phyloP scores from a whole-genome alignment of 2,113 vertebrate genomes.

The Apaloderma vittatum region DNA sequence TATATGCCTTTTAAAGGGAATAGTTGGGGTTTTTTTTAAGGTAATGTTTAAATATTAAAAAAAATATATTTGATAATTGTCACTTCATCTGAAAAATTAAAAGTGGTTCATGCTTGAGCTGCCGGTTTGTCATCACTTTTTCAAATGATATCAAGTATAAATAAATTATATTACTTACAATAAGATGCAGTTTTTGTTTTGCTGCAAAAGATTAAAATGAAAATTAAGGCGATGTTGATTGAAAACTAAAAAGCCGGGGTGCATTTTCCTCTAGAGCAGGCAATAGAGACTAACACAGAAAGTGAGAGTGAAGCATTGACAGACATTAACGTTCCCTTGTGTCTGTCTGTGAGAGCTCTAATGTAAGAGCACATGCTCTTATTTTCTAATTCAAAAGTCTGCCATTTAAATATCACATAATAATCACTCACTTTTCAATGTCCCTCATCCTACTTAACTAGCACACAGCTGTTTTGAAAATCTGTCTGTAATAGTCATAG shows the following conservation, averaged over 20 bases:
- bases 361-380: neutral
- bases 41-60: slow-evolving; percentile 48
- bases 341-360: neutral
- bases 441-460: neutral
- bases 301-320: neutral
- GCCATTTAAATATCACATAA: neutral
- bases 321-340: neutral
- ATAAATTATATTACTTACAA: slow-evolving; percentile 78
- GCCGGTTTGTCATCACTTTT: slow-evolving; percentile 63
- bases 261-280: neutral
- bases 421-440: neutral
- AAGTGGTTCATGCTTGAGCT: slow-evolving; percentile 73
- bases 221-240: slow-evolving; percentile 33
- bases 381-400: neutral
- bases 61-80: slow-evolving; percentile 61
- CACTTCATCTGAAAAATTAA: slow-evolving; percentile 68
- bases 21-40: neutral
- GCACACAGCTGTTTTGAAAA: neutral
- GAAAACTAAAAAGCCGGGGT: neutral
- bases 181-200: slow-evolving; percentile 76
- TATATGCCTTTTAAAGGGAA: neutral
- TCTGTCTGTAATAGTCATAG: neutral
- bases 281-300: neutral
- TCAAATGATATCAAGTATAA: slow-evolving; percentile 77
- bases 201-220: slow-evolving; percentile 56